Evolutionary conservation across 1,140 invertebrate species (phyloP).

Genomic region (Papilio dardanus): DNA sequence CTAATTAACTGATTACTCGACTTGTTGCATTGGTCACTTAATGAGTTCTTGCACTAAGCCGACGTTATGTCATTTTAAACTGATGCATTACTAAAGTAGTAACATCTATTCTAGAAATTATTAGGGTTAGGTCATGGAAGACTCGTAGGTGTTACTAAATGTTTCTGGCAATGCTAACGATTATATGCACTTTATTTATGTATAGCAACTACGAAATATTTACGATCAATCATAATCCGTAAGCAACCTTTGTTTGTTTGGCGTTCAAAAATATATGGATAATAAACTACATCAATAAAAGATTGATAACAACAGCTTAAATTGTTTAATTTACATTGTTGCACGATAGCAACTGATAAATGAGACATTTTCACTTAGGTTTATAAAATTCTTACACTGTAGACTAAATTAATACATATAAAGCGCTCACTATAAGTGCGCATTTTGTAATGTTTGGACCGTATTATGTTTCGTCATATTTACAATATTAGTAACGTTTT

Average conservation of each 20-base stretch:
- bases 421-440: no score
- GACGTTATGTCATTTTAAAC: no score
- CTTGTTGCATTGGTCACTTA: no score
- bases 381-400: background rate
- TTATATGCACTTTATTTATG: background rate
- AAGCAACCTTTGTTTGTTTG: background rate
- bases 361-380: background rate
- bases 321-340: background rate
- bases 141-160: background rate
- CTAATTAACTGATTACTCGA: no score
- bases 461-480: no score
- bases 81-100: background rate
- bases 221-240: background rate
- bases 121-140: slow-evolving; percentile 9
- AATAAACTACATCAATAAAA: slow-evolving; percentile 6
- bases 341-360: background rate
- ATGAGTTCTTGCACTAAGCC: no score
- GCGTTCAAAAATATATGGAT: background rate
- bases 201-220: background rate
- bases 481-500: background rate
- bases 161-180: background rate
- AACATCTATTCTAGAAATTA: background rate
- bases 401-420: background rate
- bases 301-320: slow-evolving; percentile 2
- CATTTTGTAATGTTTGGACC: no score